phyloP scores from a whole-genome alignment of 2,113 vertebrate species.

The Stictonetta naevosa region DNA sequence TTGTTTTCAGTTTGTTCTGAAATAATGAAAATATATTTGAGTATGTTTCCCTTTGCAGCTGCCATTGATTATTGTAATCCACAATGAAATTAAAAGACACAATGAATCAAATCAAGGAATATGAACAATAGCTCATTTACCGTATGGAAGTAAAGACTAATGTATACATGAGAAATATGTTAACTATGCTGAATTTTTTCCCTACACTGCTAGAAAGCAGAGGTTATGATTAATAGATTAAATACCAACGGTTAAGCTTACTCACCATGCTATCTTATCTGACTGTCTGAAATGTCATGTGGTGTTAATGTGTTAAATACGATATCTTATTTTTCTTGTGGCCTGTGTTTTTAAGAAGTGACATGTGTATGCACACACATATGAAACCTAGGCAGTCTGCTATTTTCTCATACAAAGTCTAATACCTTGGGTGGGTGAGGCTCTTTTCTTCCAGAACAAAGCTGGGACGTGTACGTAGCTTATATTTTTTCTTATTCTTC shows the following conservation, averaged over 20 bases:
- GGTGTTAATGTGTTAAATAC: conserved; percentile 62
- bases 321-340: conserved; percentile 28
- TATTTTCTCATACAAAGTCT: neutral
- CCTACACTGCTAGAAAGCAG: conserved; percentile 14
- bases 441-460: conserved; percentile 18
- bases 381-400: neutral
- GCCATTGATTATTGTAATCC: conserved; percentile 23
- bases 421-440: neutral
- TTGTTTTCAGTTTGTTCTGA: conserved; percentile 45
- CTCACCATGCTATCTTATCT: conserved; percentile 48
- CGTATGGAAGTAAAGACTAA: neutral
- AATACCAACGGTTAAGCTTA: conserved; percentile 24
- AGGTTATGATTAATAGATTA: conserved; percentile 54
- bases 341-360: conserved; percentile 17
- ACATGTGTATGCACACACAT: neutral
- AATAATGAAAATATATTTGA: conserved; percentile 29
- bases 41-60: neutral
- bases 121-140: neutral
- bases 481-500: neutral
- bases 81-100: conserved; percentile 35
- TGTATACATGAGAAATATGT: conserved; percentile 31
- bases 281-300: conserved; percentile 39
- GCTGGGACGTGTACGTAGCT: neutral
- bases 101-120: conserved; percentile 3
- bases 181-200: conserved; percentile 26